These are phyloP conservation scores for Lithophane socia DNA, from an alignment of 2,888 invertebrate species.

Conservation along the genomic window DNA sequence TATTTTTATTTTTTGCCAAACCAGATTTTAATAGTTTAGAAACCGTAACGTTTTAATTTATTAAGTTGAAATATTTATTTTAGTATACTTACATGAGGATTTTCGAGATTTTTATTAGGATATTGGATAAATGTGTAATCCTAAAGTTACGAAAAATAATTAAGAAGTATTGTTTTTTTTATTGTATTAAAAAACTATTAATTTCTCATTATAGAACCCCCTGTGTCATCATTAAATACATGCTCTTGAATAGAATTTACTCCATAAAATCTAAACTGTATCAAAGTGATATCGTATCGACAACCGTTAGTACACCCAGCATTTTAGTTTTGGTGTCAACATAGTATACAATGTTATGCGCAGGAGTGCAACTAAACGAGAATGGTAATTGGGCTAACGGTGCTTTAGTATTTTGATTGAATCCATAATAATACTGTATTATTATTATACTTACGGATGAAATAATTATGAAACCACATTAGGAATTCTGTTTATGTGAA, in stretches of 20 bases:
- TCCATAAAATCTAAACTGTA: neutral
- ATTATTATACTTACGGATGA: neutral
- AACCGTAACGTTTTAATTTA: slow-evolving; percentile 20
- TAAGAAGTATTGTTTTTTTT: too few species aligned
- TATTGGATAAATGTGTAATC: neutral
- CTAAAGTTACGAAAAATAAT: neutral
- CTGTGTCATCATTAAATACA: neutral
- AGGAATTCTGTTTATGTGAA: neutral
- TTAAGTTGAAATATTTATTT: neutral
- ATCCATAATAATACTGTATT: slow-evolving; percentile 35
- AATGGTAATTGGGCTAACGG: slow-evolving; percentile 85
- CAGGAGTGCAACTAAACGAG: slow-evolving; percentile 74
- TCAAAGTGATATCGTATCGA: slow-evolving; percentile 62
- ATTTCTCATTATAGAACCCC: neutral
- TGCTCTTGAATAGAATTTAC: neutral
- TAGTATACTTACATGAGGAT: neutral
- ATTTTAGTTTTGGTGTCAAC: slow-evolving; percentile 76
- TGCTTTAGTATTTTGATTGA: slow-evolving; percentile 68
- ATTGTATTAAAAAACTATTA: too few species aligned
- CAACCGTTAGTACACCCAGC: slow-evolving; percentile 66
- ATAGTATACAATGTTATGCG: slow-evolving; percentile 70
- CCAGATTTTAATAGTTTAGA: neutral
- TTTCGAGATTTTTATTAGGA: neutral
- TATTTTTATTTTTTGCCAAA: slow-evolving; percentile 10
- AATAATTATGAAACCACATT: slow-evolving; percentile 8